These are phyloP conservation scores for Scrobipalpa atriplicella DNA, from an alignment of 2,888 invertebrate genomes.

Conservation along the genomic window DNA sequence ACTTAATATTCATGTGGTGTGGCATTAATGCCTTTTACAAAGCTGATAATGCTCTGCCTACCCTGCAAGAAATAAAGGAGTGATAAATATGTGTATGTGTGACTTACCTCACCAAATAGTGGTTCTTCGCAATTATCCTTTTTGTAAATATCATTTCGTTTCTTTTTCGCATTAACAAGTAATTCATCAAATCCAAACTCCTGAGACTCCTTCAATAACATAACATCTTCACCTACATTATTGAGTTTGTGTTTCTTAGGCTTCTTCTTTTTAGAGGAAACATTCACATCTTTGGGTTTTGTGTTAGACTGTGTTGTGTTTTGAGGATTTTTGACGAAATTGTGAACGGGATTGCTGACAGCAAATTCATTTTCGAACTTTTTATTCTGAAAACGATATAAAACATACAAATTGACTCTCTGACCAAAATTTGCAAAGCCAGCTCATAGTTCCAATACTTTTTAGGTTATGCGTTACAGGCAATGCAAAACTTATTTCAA, in stretches of 20 bases:
- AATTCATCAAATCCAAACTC: slow-evolving; percentile 57
- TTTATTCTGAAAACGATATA: neutral
- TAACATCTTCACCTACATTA: slow-evolving; percentile 24
- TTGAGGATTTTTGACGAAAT: slow-evolving; percentile 7
- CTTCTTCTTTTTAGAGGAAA: slow-evolving; percentile 31
- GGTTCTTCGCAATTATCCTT: slow-evolving; percentile 53
- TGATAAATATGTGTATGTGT: neutral
- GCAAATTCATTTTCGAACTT: neutral
- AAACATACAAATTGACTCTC: too few species aligned
- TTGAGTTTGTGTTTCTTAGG: slow-evolving; percentile 35
- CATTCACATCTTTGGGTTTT: neutral
- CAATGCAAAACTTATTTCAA: neutral
- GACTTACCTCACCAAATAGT: slow-evolving; percentile 43
- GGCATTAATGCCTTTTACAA: too few species aligned
- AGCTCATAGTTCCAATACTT: neutral
- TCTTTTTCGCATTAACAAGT: slow-evolving; percentile 58
- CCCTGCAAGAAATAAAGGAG: too few species aligned
- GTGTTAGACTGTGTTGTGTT: neutral
- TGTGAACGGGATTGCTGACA: neutral
- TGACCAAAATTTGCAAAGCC: neutral
- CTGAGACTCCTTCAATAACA: slow-evolving; percentile 32
- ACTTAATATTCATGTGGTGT: neutral
- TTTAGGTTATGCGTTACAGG: neutral
- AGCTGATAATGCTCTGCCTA: too few species aligned
- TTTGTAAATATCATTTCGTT: slow-evolving; percentile 51